Conservation (phyloP, 2,797 vertebrate species). For the Lates japonicus region DNA sequence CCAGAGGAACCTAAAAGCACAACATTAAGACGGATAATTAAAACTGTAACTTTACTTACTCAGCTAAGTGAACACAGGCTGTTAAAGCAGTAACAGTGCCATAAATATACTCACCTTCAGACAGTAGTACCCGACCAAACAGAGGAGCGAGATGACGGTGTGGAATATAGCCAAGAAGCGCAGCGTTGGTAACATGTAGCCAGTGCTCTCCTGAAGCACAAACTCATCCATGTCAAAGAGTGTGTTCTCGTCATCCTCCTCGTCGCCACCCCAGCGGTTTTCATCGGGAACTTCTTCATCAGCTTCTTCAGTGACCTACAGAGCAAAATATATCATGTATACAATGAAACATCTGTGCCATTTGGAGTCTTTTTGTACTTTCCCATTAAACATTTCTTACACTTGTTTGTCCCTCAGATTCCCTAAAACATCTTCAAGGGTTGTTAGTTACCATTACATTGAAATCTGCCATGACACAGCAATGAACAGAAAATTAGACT, state of each 20-base stretch:
- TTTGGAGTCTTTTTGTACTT: background rate
- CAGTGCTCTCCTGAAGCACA: slow-evolving; percentile 95
- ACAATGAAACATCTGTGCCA: background rate
- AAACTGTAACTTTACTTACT: background rate
- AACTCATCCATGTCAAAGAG: slow-evolving; percentile 95
- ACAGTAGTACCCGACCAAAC: slow-evolving; percentile 95
- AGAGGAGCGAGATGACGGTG: slow-evolving; percentile 94
- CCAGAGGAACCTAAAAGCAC: slow-evolving; percentile 91
- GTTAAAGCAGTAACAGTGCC: background rate
- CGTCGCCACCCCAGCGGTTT: slow-evolving; percentile 86
- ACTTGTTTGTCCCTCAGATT: background rate
- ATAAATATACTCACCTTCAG: slow-evolving; percentile 88
- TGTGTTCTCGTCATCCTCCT: slow-evolving; percentile 88
- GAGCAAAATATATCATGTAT: background rate
- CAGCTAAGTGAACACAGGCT: background rate
- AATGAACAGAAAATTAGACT: too few relatives aligned
- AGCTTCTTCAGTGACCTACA: slow-evolving; percentile 91
- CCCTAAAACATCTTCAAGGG: background rate
- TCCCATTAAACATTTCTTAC: background rate
- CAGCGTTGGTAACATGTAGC: slow-evolving; percentile 96
- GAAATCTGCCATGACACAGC: background rate
- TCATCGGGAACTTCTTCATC: slow-evolving; percentile 86
- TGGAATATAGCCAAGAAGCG: slow-evolving; percentile 93
- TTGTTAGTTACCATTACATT: too few relatives aligned
- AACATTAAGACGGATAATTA: background rate